Evolutionary conservation across 1,140 invertebrate genomes (phyloP), one percentile per base, ranked within the genome.

Genomic region (Apis cerana): DNA sequence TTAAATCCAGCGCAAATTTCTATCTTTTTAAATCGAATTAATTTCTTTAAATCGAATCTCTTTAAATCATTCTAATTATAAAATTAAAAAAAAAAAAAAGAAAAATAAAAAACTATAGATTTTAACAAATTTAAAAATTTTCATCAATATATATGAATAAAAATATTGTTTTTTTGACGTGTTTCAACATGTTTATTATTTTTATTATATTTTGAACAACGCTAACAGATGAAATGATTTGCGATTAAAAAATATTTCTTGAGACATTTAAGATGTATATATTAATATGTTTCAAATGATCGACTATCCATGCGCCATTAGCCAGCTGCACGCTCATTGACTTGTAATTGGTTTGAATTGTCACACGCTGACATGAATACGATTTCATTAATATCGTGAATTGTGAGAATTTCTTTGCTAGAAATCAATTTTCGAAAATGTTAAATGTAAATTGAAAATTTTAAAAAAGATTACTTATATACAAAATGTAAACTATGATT

Each of bases 301-400:
- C 13, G 11, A 50, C 19, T 15, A 5, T 9, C 13, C 43, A n/a
- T 11, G n/a, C 33, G 64, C n/a, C 33, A 33, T 19, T 33, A 43
- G 54, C 64, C 56, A 61, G 76, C 54, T 61, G 54, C 50, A 59
- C 54, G 15, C 65, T 69, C 76, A 68, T 68, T 68, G 54, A 78
- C 23, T 79, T 23, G 56, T 79, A 68, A 81, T 62, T 74, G 71
- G 59, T 75, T 81, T 56, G 52, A 86, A 86, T 86, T 85, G 83
- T 64, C 59, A 59, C 67, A 48, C 48, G 59, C 17, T 69, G 64
- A 74, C 58, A 27, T 17, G 58, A 62, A 61, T 61, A 27, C 48
- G 69, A 79, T 75, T 59, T 76, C n/a, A 71, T 67, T 72, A 61
- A 69, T 61, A 61, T 72, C 54, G 19, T 17, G 19, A 48, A 43